A percentile compares a stretch with the other conserved stretches of the same genome.
Evolutionary conservation across 2,888 invertebrate species (phyloP).

Genomic region (Pecten maximus): DNA sequence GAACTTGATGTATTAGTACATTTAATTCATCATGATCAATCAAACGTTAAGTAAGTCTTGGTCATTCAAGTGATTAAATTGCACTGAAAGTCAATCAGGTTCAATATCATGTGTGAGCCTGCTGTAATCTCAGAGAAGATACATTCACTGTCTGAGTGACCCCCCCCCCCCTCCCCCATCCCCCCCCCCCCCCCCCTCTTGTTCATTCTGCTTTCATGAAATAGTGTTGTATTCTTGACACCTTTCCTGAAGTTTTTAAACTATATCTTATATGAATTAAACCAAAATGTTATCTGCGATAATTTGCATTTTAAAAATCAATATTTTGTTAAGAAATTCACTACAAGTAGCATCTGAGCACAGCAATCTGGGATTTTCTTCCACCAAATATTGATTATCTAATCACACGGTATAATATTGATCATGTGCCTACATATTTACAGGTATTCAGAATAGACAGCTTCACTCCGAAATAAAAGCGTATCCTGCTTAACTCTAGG

Average conservation of each 20-base stretch:
- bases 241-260: too few relatives aligned
- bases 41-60: not conserved
- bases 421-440: not conserved
- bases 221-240: not conserved
- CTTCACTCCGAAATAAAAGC: not conserved
- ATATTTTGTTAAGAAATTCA: not conserved
- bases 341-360: not conserved
- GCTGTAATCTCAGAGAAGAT: not conserved
- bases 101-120: not conserved
- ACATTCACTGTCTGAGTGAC: too few relatives aligned
- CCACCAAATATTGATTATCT: not conserved
- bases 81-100: not conserved
- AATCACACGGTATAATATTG: not conserved
- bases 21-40: constrained; percentile 24
- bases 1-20: constrained; percentile 2
- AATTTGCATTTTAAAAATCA: too few relatives aligned
- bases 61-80: not conserved
- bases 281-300: too few relatives aligned
- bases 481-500: not conserved
- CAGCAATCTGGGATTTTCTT: not conserved
- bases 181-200: too few relatives aligned
- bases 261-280: too few relatives aligned
- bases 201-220: not conserved
- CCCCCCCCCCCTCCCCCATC: too few relatives aligned
- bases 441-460: not conserved